These are phyloP conservation scores for Pachyrhynchus sulphureomaculatus DNA, from an alignment of 1,140 invertebrate genomes.

Conservation along the genomic window DNA sequence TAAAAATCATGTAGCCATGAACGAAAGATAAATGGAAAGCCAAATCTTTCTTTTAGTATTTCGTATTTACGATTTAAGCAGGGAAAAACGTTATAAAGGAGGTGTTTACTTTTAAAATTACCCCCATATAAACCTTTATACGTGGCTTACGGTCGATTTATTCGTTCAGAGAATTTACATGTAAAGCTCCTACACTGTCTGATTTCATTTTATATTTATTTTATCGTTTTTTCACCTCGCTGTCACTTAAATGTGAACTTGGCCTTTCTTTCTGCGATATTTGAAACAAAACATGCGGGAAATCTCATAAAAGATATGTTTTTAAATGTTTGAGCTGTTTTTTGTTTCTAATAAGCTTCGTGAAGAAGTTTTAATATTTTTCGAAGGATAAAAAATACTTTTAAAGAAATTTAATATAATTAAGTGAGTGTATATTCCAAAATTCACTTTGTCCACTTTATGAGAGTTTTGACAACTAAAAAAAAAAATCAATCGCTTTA, in stretches of 20 bases:
- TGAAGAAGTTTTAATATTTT: not conserved
- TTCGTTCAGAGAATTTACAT: conserved; percentile 13
- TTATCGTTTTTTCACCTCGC: conserved; percentile 14
- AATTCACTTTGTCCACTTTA: no score
- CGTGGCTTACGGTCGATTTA: conserved; percentile 4
- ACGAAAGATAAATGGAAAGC: no score
- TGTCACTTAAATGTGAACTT: conserved; percentile 15
- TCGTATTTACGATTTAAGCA: no score
- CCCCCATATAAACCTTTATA: conserved; percentile 3
- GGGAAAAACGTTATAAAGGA: no score
- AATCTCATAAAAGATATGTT: not conserved
- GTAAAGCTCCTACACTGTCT: conserved; percentile 26
- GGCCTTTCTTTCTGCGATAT: conserved; percentile 6
- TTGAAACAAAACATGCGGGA: conserved; percentile 4
- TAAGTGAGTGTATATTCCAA: no score
- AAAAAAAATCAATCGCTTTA: no score
- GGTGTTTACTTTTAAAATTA: not conserved
- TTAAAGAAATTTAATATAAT: no score
- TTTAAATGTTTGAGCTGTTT: not conserved
- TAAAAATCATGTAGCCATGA: no score
- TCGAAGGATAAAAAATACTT: no score
- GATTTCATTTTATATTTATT: conserved; percentile 17
- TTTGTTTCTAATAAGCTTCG: not conserved
- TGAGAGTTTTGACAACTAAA: no score
- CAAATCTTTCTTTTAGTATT: no score